A percentile compares a stretch with the other conserved stretches of the same genome.
Evolutionary conservation across 1,140 invertebrate genomes (phyloP).

Genomic region (Centruroides vittatus): DNA sequence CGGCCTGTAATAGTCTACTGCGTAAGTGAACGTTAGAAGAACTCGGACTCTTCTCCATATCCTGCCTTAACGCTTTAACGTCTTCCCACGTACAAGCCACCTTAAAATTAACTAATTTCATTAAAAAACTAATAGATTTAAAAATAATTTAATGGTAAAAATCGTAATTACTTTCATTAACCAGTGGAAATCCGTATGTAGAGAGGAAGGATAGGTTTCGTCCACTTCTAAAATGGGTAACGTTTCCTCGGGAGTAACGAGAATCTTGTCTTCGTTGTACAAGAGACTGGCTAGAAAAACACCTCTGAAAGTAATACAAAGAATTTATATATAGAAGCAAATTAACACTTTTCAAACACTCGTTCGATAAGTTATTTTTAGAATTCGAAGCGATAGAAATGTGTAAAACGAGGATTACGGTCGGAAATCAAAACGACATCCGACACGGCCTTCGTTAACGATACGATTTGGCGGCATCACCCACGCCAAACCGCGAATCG

Average conservation of each 20-base stretch:
- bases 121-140: background rate
- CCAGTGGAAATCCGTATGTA: conserved; percentile 92
- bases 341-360: too few species aligned
- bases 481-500: too few species aligned
- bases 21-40: conserved; percentile 77
- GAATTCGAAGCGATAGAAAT: too few species aligned
- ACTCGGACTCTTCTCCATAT: conserved; percentile 84
- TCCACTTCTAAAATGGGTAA: conserved; percentile 92
- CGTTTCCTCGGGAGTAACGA: conserved; percentile 92
- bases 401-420: too few species aligned
- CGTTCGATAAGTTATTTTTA: too few species aligned
- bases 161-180: conserved; percentile 67
- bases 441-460: too few species aligned
- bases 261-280: conserved; percentile 84
- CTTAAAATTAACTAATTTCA: conserved; percentile 27
- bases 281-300: conserved; percentile 82
- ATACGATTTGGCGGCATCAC: too few species aligned
- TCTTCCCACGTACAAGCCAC: conserved; percentile 90
- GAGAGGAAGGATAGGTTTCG: conserved; percentile 79
- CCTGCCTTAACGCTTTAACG: conserved; percentile 68
- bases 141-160: background rate
- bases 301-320: conserved; percentile 41
- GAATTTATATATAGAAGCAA: too few species aligned
- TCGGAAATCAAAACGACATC: too few species aligned
- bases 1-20: conserved; percentile 77